phyloP scores from a whole-genome alignment of 2,888 invertebrate species.

The Sylvicola cinctus region DNA sequence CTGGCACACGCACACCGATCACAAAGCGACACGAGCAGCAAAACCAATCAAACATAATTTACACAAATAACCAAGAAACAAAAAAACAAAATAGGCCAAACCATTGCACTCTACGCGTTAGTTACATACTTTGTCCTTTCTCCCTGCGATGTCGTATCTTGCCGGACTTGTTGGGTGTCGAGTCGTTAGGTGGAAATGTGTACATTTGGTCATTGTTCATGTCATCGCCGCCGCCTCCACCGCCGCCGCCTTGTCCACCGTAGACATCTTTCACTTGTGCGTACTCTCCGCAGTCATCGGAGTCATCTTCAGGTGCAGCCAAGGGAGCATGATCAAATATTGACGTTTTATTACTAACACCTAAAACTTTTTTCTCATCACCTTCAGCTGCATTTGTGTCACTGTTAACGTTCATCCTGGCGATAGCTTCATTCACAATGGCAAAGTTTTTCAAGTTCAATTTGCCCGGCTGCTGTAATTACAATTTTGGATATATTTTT shows the following conservation, averaged over 20 bases:
- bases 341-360: slow-evolving; percentile 14
- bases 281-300: slow-evolving; percentile 47
- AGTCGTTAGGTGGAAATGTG: slow-evolving; percentile 39
- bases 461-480: slow-evolving; percentile 61
- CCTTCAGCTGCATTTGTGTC: slow-evolving; percentile 23
- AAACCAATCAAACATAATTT: slow-evolving; percentile 3
- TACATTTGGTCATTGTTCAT: slow-evolving; percentile 23
- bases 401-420: slow-evolving; percentile 42
- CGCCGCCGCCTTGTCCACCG: slow-evolving; percentile 36
- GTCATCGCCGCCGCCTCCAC: slow-evolving; percentile 28
- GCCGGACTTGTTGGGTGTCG: slow-evolving; percentile 34
- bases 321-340: slow-evolving; percentile 47
- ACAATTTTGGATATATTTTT: no score
- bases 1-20: no score
- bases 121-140: slow-evolving; percentile 28
- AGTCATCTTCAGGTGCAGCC: slow-evolving; percentile 52
- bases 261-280: slow-evolving; percentile 39
- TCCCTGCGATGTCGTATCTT: slow-evolving; percentile 37
- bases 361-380: slow-evolving; percentile 18
- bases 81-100: slow-evolving; percentile 5
- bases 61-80: background rate
- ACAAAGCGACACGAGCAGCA: slow-evolving; percentile 3
- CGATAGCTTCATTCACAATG: slow-evolving; percentile 69
- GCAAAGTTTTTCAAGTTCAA: slow-evolving; percentile 76
- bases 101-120: background rate